phyloP scores from a whole-genome alignment of 2,888 invertebrate species.

The Hermodice carunculata region DNA sequence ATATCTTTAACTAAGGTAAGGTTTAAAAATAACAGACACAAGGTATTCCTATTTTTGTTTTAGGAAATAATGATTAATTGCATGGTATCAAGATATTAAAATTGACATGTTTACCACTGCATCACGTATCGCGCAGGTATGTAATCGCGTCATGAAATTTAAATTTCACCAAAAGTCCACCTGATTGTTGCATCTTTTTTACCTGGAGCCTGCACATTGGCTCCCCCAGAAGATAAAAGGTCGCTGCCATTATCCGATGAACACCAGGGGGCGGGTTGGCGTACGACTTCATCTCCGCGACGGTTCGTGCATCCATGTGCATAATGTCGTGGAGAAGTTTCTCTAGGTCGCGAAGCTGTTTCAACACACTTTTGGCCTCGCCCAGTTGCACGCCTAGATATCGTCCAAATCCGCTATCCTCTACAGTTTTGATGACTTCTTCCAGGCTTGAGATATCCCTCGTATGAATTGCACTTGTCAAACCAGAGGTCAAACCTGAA shows the following conservation, averaged over 20 bases:
- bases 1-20: no score
- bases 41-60: no score
- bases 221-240: conserved; percentile 60
- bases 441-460: conserved; percentile 24
- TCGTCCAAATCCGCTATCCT: conserved; percentile 8
- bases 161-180: no score
- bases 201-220: conserved; percentile 24
- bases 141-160: no score
- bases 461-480: conserved; percentile 27
- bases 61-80: no score
- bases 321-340: conserved; percentile 52
- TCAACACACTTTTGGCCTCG: conserved; percentile 24
- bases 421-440: conserved; percentile 9
- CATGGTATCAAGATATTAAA: no score
- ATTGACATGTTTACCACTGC: no score
- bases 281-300: conserved; percentile 64
- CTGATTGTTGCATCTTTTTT: no score
- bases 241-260: conserved; percentile 57
- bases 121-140: no score
- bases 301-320: conserved; percentile 60
- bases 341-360: conserved; percentile 28
- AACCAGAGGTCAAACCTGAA: no score
- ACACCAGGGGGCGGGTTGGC: conserved; percentile 60
- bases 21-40: no score
- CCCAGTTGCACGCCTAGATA: conserved; percentile 25